Conservation (phyloP, 2,888 invertebrate species). For the Drosophila rellima region DNA sequence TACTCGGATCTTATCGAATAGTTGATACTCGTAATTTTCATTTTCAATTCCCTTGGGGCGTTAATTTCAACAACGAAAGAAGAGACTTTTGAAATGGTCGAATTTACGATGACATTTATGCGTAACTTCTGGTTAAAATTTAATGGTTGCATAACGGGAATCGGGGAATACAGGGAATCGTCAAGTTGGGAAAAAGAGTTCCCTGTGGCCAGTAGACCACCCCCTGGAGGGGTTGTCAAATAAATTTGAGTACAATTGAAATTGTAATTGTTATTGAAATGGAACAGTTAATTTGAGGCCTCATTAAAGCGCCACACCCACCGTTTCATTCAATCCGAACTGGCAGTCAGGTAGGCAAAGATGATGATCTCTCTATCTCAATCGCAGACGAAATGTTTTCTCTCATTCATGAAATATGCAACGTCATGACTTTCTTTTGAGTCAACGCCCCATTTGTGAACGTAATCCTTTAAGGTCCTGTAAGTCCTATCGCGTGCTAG, state of each 20-base stretch:
- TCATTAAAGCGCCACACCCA: constrained; percentile 81
- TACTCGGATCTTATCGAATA: neutral
- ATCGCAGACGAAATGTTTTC: constrained; percentile 5
- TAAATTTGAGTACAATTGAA: constrained; percentile 70
- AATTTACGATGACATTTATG: constrained; percentile 84
- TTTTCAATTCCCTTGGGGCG: constrained; percentile 5
- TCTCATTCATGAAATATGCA: constrained; percentile 52
- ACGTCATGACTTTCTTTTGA: constrained; percentile 67
- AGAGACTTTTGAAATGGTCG: constrained; percentile 40
- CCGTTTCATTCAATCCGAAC: constrained; percentile 40
- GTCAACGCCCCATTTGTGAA: constrained; percentile 60
- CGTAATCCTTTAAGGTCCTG: constrained; percentile 68
- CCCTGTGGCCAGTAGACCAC: neutral
- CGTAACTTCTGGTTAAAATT: constrained; percentile 62
- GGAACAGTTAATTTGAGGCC: constrained; percentile 73
- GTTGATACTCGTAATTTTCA: neutral
- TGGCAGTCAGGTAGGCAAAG: constrained; percentile 36
- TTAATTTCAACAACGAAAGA: constrained; percentile 46
- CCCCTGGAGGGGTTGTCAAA: constrained; percentile 71
- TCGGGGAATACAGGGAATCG: neutral
- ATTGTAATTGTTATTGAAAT: constrained; percentile 52
- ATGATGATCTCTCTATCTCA: constrained; percentile 38
- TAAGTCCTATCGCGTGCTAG: constrained; percentile 73
- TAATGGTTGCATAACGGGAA: constrained; percentile 34
- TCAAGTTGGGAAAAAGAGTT: constrained; percentile 42